Conservation (phyloP, 2,113 vertebrate species). For the Epinephelus cyanopodus region DNA sequence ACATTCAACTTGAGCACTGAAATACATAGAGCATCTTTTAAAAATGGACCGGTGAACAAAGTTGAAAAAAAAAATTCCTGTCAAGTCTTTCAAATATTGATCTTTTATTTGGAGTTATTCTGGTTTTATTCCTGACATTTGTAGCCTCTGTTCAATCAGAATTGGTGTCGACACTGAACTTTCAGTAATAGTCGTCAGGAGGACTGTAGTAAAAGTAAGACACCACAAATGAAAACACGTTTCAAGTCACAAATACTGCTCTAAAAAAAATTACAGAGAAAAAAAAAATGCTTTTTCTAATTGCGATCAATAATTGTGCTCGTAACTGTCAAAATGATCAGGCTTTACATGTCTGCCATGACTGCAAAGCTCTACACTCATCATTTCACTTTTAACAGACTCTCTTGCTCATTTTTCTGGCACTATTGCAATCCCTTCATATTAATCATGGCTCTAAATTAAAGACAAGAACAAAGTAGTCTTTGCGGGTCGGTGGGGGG, state of each 20-base stretch:
- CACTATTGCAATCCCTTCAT: not conserved
- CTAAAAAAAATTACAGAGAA: not conserved
- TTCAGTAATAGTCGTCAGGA: not conserved
- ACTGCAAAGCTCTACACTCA: not conserved
- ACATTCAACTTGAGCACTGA: not conserved
- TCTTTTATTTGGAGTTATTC: not conserved
- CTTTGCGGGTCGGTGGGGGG: not conserved
- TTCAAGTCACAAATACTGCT: not conserved
- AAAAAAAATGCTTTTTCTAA: not conserved
- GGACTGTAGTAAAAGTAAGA: too few species aligned
- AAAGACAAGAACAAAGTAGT: conserved; percentile 28
- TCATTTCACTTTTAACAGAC: not conserved
- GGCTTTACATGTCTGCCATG: not conserved
- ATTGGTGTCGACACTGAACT: not conserved
- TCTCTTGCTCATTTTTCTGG: conserved; percentile 4
- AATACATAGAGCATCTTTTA: not conserved
- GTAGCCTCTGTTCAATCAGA: not conserved
- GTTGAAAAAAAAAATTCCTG: too few species aligned
- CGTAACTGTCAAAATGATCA: not conserved
- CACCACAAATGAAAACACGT: not conserved
- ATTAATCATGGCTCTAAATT: not conserved
- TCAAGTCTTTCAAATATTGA: too few species aligned
- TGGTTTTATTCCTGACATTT: not conserved
- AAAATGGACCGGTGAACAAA: not conserved
- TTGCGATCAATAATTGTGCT: not conserved